Conservation (phyloP, 1,140 invertebrate genomes). For the Drosophila littoralis region DNA sequence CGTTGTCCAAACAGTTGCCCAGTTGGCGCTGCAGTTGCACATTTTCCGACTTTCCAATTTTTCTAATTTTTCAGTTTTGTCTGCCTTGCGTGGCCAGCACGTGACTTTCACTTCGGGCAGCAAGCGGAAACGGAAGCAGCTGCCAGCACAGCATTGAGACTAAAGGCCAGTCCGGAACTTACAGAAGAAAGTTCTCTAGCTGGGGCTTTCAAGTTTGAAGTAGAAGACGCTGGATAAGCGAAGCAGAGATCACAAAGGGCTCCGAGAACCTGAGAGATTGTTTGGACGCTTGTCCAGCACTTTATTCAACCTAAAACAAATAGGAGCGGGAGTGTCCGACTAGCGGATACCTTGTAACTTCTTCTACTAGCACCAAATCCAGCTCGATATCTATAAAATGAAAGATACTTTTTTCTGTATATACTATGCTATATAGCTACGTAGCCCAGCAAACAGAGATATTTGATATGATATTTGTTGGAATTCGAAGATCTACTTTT, state of each 20-base stretch:
- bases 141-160: constrained; percentile 1
- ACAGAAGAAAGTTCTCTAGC: background rate
- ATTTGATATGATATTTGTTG: too few relatives aligned
- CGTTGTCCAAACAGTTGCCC: constrained; percentile 24
- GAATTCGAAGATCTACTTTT: too few relatives aligned
- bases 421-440: too few relatives aligned
- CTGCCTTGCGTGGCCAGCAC: constrained; percentile 34
- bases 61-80: constrained; percentile 32
- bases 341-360: too few relatives aligned
- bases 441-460: too few relatives aligned
- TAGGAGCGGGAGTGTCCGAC: too few relatives aligned
- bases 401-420: too few relatives aligned
- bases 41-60: constrained; percentile 24
- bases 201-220: constrained; percentile 5
- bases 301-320: too few relatives aligned
- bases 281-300: too few relatives aligned
- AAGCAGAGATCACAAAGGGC: background rate
- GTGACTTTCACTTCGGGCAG: constrained; percentile 25
- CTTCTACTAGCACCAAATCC: too few relatives aligned
- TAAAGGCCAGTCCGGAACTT: background rate
- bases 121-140: constrained; percentile 28
- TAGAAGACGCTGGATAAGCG: background rate
- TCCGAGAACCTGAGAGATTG: too few relatives aligned
- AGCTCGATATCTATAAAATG: too few relatives aligned
- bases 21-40: constrained; percentile 25